Base-by-base conservation (phyloP, 2,888 invertebrate genomes). In the Synergus laeviventris region DNA sequence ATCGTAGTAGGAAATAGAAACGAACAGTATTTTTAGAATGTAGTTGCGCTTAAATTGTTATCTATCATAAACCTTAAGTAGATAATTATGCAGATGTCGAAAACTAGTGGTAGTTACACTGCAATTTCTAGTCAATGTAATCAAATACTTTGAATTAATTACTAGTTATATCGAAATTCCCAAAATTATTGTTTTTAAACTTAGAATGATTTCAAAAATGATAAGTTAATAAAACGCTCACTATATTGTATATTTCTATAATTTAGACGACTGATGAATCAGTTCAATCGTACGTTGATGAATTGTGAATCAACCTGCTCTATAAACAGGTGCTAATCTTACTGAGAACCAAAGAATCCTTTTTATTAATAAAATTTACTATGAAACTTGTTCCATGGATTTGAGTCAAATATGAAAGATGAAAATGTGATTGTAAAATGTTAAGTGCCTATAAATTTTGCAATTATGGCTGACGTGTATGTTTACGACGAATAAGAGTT, bases 391-490 rank as follows among this genome's bases (percentile, higher is more conserved):
- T 39, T 76, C 73, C 14, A 54, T 45, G 70, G 56, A 62, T 74
- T 54, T 39, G n/a, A 18, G 21, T 66, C 42, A 66, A n/a, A 70
- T 9, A 12, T n/a, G 31, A n/a, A 49, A 36, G 16, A 70, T 70
- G 5, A 70, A 75, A 64, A 31, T 76, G 74, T 74, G 62, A 78
- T 73, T 79, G n/a, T 76, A 56, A 42, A 70, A 42, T 74, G 64
- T 64, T 45, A 81, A 80, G 78, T 81, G 79, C 81, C 79, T 81
- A 78, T 66, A 77, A 59, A 70, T 70, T 14, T 66, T 45, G 16
- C 31, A 66, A 45, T 66, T 66, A 24, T 66, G 24, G 49, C 31
- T 70, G 31, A 49, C 31, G n/a, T 49, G 49, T n/a, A 70, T 45
- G 9, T 49, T 49, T 70, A 31, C 42, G 21, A 64, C 21, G n/a